These are phyloP conservation scores for Lysandra coridon DNA, from an alignment of 2,888 invertebrate species.

Conservation along the genomic window DNA sequence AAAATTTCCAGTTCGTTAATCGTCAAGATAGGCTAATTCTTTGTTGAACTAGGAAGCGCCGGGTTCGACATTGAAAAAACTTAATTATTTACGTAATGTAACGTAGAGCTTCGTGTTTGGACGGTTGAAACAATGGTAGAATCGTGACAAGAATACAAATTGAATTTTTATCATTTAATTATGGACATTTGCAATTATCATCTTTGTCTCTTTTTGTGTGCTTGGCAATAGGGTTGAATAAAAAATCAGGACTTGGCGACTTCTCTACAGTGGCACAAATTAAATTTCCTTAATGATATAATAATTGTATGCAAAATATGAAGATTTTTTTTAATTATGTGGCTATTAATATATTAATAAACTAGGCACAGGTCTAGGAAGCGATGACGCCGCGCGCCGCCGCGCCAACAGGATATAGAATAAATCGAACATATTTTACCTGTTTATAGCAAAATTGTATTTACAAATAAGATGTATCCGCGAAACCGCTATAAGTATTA, in stretches of 20 bases:
- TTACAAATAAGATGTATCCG: background rate
- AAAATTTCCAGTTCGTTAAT: constrained; percentile 21
- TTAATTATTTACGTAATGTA: constrained; percentile 12
- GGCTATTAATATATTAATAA: background rate
- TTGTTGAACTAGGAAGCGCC: constrained; percentile 16
- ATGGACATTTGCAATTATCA: constrained; percentile 2
- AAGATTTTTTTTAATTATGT: background rate
- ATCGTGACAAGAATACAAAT: constrained; percentile 15
- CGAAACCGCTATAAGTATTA: background rate
- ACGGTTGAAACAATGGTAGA: background rate
- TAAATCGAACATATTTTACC: background rate
- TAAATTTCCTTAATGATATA: background rate
- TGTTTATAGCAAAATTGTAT: background rate
- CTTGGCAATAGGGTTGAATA: background rate
- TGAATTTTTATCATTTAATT: constrained; percentile 3
- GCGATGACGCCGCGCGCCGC: background rate
- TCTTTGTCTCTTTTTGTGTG: background rate
- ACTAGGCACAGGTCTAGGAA: background rate
- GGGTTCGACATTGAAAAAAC: constrained; percentile 7
- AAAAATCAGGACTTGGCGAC: background rate
- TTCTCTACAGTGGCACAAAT: background rate
- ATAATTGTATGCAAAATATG: background rate
- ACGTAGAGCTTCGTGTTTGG: background rate
- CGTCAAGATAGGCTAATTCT: constrained; percentile 6
- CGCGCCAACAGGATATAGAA: background rate